These are phyloP conservation scores for Oncopeltus fasciatus DNA, from an alignment of 1,140 invertebrate genomes.

Conservation along the genomic window DNA sequence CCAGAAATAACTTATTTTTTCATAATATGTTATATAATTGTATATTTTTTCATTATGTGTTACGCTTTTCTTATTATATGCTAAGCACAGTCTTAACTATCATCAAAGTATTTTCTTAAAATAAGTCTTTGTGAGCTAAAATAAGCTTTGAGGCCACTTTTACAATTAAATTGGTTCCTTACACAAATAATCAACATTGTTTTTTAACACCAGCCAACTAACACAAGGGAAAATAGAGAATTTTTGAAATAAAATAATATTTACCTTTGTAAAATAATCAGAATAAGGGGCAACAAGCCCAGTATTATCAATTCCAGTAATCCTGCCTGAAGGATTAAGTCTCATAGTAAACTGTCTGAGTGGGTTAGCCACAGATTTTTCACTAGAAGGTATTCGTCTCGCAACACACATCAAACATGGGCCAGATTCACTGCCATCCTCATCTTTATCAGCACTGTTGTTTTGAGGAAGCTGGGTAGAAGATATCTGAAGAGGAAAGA, in stretches of 20 bases:
- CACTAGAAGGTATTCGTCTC: conserved; percentile 66
- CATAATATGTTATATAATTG: no score
- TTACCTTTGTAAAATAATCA: conserved; percentile 52
- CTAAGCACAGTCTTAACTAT: no score
- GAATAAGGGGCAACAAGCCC: conserved; percentile 46
- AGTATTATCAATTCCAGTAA: conserved; percentile 60
- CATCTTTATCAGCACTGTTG: conserved; percentile 30
- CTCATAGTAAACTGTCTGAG: conserved; percentile 85
- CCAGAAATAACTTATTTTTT: no score
- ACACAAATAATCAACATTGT: no score
- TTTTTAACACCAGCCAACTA: no score
- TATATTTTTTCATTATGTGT: no score
- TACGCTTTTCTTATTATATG: no score
- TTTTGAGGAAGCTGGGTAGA: conserved; percentile 35
- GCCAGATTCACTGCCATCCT: conserved; percentile 36
- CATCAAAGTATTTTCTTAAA: no score
- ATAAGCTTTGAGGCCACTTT: no score
- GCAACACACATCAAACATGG: conserved; percentile 64
- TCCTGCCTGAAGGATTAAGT: conserved; percentile 70
- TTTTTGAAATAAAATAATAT: conserved; percentile 18
- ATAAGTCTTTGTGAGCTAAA: no score
- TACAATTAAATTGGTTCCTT: no score
- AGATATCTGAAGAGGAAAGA: conserved; percentile 36
- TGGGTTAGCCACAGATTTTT: conserved; percentile 54
- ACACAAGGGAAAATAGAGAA: no score